phyloP scores from a whole-genome alignment of 2,888 invertebrate species.

The Scotopteryx bipunctaria region DNA sequence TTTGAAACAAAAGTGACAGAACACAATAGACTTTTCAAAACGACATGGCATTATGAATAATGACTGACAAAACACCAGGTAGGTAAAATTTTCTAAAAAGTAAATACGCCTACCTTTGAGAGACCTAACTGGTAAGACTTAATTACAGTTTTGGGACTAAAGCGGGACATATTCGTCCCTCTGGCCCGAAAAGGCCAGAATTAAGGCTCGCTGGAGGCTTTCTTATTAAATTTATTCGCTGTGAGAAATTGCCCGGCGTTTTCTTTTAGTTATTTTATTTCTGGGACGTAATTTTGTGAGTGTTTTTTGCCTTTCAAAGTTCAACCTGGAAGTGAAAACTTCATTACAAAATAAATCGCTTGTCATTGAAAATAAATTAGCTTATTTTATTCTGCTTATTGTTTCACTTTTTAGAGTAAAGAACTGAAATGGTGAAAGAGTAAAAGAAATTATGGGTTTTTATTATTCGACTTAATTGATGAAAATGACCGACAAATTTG shows the following conservation, averaged over 20 bases:
- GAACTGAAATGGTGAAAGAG: too few species aligned
- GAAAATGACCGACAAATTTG: too few species aligned
- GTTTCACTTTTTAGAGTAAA: too few species aligned
- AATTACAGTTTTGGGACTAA: conserved; percentile 45
- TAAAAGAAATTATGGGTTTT: too few species aligned
- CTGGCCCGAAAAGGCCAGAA: conserved; percentile 41
- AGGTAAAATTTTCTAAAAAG: background rate
- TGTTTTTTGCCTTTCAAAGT: background rate
- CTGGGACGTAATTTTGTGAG: conserved; percentile 13
- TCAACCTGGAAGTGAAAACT: background rate
- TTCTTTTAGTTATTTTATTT: conserved; percentile 22
- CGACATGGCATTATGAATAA: background rate
- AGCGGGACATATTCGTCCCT: conserved; percentile 50
- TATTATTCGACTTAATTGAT: too few species aligned
- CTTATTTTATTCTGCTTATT: too few species aligned
- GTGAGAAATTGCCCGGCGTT: conserved; percentile 43
- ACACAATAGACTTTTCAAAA: background rate
- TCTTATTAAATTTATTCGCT: conserved; percentile 60
- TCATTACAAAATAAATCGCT: too few species aligned
- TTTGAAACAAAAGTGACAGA: too few species aligned
- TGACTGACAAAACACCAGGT: background rate
- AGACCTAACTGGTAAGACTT: conserved; percentile 39
- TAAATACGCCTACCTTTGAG: conserved; percentile 33
- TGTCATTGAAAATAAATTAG: too few species aligned
- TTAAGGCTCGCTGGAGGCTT: conserved; percentile 51